Percentiles rank a stretch among this genome's conserved stretches.
Evolutionary conservation across 1,140 invertebrate species (phyloP).

Genomic region (Rhizoglyphus robini): DNA sequence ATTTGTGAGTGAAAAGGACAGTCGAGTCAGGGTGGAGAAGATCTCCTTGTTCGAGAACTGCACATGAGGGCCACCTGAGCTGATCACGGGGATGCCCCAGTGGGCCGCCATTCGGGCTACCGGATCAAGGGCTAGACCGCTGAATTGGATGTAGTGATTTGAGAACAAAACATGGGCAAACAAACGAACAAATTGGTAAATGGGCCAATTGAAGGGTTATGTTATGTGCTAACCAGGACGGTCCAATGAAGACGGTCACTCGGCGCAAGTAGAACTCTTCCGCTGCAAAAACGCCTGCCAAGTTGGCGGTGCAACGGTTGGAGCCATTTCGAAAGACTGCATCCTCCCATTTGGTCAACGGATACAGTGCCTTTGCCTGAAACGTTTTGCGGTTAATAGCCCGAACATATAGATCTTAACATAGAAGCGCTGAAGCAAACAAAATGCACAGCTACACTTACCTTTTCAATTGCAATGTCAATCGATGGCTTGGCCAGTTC

Average conservation of each 20-base stretch:
- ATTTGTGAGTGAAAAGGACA: conserved; percentile 19
- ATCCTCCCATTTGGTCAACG: conserved; percentile 16
- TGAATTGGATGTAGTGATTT: background rate
- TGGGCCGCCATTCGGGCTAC: conserved; percentile 67
- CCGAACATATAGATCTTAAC: too few species aligned
- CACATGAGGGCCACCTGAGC: conserved; percentile 45
- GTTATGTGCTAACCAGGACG: conserved; percentile 16
- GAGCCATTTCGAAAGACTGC: conserved; percentile 20
- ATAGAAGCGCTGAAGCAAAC: too few species aligned
- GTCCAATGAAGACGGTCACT: conserved; percentile 19
- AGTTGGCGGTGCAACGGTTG: conserved; percentile 18
- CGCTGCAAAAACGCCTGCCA: conserved; percentile 21
- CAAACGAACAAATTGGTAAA: too few species aligned
- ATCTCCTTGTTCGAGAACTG: conserved; percentile 73
- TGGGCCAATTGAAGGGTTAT: too few species aligned
- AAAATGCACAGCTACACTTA: too few species aligned
- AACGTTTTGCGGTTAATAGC: too few species aligned
- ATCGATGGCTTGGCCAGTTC: conserved; percentile 24
- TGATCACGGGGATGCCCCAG: conserved; percentile 74
- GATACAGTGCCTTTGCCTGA: conserved; percentile 9
- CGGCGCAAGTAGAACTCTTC: conserved; percentile 18
- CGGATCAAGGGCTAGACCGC: conserved; percentile 67
- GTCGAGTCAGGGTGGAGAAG: conserved; percentile 62
- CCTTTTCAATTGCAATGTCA: conserved; percentile 23
- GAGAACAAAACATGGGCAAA: background rate